Evolutionary conservation across 1,140 invertebrate genomes (phyloP), one percentile per base, ranked within the genome.

Genomic region (Polypedilum pembai): DNA sequence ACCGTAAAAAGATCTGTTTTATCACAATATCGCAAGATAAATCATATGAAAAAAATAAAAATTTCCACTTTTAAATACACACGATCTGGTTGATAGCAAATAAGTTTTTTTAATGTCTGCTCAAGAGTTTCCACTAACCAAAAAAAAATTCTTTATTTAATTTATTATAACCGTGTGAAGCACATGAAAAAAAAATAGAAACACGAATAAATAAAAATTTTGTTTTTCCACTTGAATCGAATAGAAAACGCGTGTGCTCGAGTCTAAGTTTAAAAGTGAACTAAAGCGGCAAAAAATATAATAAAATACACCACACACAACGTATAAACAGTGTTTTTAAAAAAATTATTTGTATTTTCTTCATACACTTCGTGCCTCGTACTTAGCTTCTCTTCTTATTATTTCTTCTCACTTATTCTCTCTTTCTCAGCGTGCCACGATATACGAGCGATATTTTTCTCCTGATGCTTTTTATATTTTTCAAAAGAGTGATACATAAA

Each of bases 301-400:
- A n/a, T n/a, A 56, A 56, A 56, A 56, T 15, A 15, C 45, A n/a
- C 45, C 7, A 56, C 45, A 56, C 45, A 56, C 45, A 56, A 15
- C 45, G 45, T 56, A n/a, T 56, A 56, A 56, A 56, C 45, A 12
- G 45, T n/a, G 45, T 56, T 56, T 56, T 56, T 56, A 15, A 56
- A 56, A 56, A 56, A 56, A 56, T 12, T 56, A 56, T 56, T 56
- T 56, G 12, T 56, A n/a, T 56, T 56, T 56, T 56, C 45, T n/a
- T 56, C 45, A 56, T 56, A 56, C 45, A 56, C 45, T 56, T 56
- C 45, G 45, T 33, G 45, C 45, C 45, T 56, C 45, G 45, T 56
- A 56, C 45, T 56, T 56, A 56, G 45, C n/a, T 56, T 56, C n/a
- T 56, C 45, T 56, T 56, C n/a, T 56, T 33, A 33, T 33, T 33